These are phyloP conservation scores for Pomphorhynchus laevis DNA, from an alignment of 1,140 invertebrate species.

Conservation along the genomic window DNA sequence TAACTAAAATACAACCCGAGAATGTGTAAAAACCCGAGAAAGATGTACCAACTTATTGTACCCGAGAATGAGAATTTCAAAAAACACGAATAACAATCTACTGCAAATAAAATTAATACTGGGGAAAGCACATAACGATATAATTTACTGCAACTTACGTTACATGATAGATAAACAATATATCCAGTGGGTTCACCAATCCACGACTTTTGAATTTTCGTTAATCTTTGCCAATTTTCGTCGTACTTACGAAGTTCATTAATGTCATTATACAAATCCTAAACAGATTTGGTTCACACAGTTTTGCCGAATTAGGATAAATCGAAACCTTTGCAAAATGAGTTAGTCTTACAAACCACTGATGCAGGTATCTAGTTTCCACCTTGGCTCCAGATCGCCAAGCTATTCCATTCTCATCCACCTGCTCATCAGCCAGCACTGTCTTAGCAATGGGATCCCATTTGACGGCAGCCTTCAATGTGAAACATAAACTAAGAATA, in stretches of 20 bases:
- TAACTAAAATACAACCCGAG: no score
- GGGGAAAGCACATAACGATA: not conserved
- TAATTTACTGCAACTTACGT: not conserved
- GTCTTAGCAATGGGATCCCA: slow-evolving; percentile 96
- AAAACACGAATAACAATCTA: no score
- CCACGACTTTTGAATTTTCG: slow-evolving; percentile 48
- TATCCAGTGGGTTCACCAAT: slow-evolving; percentile 57
- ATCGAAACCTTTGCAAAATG: slow-evolving; percentile 37
- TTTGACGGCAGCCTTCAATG: slow-evolving; percentile 40
- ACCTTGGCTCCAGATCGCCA: slow-evolving; percentile 86
- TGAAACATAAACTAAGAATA: not conserved
- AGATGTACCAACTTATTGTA: no score
- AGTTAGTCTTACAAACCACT: slow-evolving; percentile 78
- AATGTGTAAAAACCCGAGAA: no score
- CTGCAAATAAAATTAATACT: no score
- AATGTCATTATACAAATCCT: not conserved
- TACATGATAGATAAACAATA: slow-evolving; percentile 30
- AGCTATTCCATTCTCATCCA: slow-evolving; percentile 49
- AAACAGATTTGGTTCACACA: not conserved
- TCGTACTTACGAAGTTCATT: no score
- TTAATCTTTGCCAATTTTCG: not conserved
- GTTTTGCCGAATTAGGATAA: slow-evolving; percentile 14
- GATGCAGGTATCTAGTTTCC: slow-evolving; percentile 45
- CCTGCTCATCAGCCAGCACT: slow-evolving; percentile 81
- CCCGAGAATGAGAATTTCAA: no score